Evolutionary conservation across 2,797 vertebrate genomes (phyloP).

Genomic region (Mareca strepera): DNA sequence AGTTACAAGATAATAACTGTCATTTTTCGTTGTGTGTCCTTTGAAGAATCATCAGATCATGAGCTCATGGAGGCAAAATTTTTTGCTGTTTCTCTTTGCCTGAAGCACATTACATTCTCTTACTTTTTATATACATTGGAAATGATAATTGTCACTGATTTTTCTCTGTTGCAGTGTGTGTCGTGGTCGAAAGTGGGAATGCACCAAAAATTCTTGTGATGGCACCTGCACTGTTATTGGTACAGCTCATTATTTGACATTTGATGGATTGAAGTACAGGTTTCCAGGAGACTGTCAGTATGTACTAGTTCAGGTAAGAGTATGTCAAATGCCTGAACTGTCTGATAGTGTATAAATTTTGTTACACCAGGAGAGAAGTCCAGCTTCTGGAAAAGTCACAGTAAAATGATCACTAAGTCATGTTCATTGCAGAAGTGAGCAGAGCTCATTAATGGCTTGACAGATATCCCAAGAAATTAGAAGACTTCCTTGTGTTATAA

Average conservation of each 20-base stretch:
- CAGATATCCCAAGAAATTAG: neutral
- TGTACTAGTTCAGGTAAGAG: conserved; percentile 90
- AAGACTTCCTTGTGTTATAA: neutral
- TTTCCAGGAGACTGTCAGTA: conserved; percentile 96
- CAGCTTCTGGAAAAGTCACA: neutral
- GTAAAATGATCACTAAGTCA: neutral
- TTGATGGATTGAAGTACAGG: conserved; percentile 90
- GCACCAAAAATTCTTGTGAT: conserved; percentile 86
- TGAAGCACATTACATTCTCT: neutral
- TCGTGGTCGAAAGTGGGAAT: conserved; percentile 89
- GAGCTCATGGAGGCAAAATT: neutral
- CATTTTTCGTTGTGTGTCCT: neutral
- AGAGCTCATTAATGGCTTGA: neutral
- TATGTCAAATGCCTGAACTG: neutral
- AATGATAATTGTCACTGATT: neutral
- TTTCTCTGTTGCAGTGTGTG: conserved; percentile 82
- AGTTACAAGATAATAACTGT: neutral
- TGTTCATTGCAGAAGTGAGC: neutral
- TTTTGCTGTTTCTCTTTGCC: neutral
- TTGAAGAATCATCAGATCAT: neutral
- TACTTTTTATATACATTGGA: neutral
- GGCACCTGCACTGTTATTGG: conserved; percentile 89
- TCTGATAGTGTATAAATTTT: neutral
- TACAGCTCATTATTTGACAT: conserved; percentile 91
- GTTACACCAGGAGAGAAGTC: neutral